Evolutionary conservation across 2,888 invertebrate species (phyloP).

Genomic region (Mesochorus sp.): DNA sequence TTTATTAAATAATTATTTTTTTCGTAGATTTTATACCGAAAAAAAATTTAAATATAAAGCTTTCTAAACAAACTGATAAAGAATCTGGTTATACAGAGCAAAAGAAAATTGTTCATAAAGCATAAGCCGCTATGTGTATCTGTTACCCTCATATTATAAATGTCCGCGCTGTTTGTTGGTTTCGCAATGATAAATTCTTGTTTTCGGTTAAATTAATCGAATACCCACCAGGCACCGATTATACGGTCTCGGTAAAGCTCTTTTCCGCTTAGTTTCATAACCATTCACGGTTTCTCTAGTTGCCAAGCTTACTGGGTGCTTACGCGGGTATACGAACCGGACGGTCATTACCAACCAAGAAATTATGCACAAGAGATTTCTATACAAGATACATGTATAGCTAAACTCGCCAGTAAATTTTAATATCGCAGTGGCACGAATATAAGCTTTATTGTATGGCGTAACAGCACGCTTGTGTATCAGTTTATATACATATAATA

Average conservation of each 20-base stretch:
- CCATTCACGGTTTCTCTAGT: conserved; percentile 43
- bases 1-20: too few relatives aligned
- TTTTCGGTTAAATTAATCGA: conserved; percentile 64
- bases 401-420: conserved; percentile 57
- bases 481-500: not conserved
- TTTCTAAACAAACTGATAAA: too few relatives aligned
- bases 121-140: conserved; percentile 11
- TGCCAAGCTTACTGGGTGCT: conserved; percentile 38
- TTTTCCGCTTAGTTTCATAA: conserved; percentile 35
- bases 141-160: conserved; percentile 37
- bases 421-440: conserved; percentile 64
- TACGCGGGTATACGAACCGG: conserved; percentile 52
- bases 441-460: conserved; percentile 42
- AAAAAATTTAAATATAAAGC: too few relatives aligned
- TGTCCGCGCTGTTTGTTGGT: conserved; percentile 23
- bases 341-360: conserved; percentile 62
- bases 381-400: conserved; percentile 1
- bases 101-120: not conserved
- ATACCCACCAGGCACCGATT: conserved; percentile 65
- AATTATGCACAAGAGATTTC: conserved; percentile 67
- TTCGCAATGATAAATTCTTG: conserved; percentile 47
- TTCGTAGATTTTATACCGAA: too few relatives aligned
- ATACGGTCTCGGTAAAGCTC: conserved; percentile 50
- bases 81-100: too few relatives aligned
- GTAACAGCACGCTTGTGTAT: conserved; percentile 29